These are phyloP conservation scores for Ostrea denselamellosa DNA, from an alignment of 1,140 invertebrate genomes.

Conservation along the genomic window DNA sequence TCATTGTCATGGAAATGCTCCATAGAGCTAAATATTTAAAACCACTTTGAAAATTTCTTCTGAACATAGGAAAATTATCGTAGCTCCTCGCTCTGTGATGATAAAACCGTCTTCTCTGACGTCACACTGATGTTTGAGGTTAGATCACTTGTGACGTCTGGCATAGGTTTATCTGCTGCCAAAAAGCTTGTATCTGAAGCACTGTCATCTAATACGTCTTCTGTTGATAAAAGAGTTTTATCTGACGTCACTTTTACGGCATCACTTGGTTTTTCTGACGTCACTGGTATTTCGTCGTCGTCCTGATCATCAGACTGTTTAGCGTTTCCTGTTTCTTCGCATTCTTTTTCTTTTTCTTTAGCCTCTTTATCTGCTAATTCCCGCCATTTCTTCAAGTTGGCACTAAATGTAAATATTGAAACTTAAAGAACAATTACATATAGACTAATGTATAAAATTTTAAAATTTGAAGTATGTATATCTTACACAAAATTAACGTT, in stretches of 20 bases:
- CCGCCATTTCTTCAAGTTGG: slow-evolving; percentile 75
- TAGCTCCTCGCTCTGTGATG: not conserved
- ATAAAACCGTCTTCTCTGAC: slow-evolving; percentile 16
- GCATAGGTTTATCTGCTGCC: slow-evolving; percentile 9
- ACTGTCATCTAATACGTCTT: not conserved
- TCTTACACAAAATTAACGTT: too few species aligned
- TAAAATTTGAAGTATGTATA: too few species aligned
- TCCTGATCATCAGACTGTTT: not conserved
- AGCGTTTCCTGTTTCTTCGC: not conserved
- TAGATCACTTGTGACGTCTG: not conserved
- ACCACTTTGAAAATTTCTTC: not conserved
- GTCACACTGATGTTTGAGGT: slow-evolving; percentile 4
- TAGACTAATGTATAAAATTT: too few species aligned
- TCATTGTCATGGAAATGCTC: not conserved
- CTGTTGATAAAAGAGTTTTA: not conserved
- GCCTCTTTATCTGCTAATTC: slow-evolving; percentile 71
- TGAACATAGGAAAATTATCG: not conserved
- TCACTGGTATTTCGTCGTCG: not conserved
- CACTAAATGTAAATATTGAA: slow-evolving; percentile 59
- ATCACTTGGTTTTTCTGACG: not conserved
- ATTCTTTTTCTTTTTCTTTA: slow-evolving; percentile 54
- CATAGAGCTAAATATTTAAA: not conserved
- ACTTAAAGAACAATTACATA: too few species aligned
- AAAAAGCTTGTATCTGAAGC: slow-evolving; percentile 33
- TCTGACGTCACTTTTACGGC: slow-evolving; percentile 9